A percentile compares a stretch with the other conserved stretches of the same genome.
phyloP scores from a whole-genome alignment of 2,888 invertebrate species.

The Eledona agricola region DNA sequence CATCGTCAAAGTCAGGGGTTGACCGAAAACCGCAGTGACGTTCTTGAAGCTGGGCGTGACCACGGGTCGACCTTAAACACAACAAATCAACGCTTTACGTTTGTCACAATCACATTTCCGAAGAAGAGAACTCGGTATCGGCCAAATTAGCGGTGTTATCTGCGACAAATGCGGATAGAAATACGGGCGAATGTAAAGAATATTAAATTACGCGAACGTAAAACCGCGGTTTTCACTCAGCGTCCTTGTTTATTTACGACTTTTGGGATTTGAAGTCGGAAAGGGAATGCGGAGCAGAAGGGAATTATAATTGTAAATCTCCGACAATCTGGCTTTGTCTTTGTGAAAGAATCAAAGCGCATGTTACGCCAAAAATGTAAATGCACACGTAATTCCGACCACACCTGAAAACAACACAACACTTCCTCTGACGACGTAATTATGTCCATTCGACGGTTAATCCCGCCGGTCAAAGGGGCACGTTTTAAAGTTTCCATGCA shows the following conservation, averaged over 20 bases:
- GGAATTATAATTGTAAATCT: conserved; percentile 52
- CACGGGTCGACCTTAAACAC: conserved; percentile 68
- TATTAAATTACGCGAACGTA: conserved; percentile 46
- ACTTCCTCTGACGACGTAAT: no score
- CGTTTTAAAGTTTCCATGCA: no score
- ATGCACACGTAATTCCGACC: no score
- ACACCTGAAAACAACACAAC: no score
- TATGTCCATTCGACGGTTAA: no score
- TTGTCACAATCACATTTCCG: conserved; percentile 20
- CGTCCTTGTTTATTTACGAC: conserved; percentile 49
- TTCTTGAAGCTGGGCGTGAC: conserved; percentile 72
- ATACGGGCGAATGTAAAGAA: conserved; percentile 42
- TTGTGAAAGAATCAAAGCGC: conserved; percentile 29
- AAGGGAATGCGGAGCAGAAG: conserved; percentile 41
- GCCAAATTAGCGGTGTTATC: conserved; percentile 33
- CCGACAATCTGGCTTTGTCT: conserved; percentile 45
- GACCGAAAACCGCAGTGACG: conserved; percentile 74
- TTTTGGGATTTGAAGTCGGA: conserved; percentile 47
- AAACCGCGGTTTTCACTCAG: conserved; percentile 40
- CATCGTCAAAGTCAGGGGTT: conserved; percentile 72
- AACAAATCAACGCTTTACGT: conserved; percentile 6
- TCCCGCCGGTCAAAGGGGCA: no score
- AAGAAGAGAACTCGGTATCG: conserved; percentile 27
- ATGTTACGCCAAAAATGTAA: conserved; percentile 1
- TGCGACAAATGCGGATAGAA: conserved; percentile 36